Evolutionary conservation across 2,113 vertebrate genomes (phyloP).

Genomic region (Pseudois nayaur): DNA sequence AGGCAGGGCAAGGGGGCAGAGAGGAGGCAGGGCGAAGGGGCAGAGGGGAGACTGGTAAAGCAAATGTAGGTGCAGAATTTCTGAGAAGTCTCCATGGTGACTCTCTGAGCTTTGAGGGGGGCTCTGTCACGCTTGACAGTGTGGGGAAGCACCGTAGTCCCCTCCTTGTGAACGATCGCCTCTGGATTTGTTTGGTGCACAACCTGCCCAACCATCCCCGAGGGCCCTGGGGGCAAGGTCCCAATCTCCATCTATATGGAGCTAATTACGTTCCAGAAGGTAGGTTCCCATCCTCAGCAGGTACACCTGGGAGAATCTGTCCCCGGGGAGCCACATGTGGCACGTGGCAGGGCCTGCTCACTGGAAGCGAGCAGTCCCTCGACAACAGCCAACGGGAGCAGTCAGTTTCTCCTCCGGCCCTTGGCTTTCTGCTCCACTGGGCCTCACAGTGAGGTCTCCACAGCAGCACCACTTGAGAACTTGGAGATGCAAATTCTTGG

Average conservation of each 20-base stretch:
- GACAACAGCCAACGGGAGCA: rapidly evolving
- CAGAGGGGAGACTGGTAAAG: neutral
- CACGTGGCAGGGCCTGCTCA: neutral
- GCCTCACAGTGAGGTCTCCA: neutral
- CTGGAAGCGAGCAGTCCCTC: neutral
- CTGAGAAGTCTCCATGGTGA: neutral
- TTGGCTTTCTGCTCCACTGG: neutral
- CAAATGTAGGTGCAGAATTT: neutral
- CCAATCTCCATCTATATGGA: neutral
- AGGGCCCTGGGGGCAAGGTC: neutral
- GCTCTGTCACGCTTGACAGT: neutral
- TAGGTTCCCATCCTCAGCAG: neutral
- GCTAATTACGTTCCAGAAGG: neutral
- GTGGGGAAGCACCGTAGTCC: neutral
- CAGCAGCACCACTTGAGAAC: neutral
- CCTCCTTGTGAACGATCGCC: rapidly evolving
- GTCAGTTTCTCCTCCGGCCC: neutral
- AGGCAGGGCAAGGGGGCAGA: too few relatives aligned
- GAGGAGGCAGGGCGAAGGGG: too few relatives aligned
- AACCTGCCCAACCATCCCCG: neutral
- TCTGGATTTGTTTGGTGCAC: neutral
- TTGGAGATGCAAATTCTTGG: neutral
- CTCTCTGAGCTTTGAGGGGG: neutral
- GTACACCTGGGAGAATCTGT: neutral
- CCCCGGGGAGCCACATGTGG: neutral